phyloP scores from a whole-genome alignment of 2,888 invertebrate species.

The Eurytoma californica region DNA sequence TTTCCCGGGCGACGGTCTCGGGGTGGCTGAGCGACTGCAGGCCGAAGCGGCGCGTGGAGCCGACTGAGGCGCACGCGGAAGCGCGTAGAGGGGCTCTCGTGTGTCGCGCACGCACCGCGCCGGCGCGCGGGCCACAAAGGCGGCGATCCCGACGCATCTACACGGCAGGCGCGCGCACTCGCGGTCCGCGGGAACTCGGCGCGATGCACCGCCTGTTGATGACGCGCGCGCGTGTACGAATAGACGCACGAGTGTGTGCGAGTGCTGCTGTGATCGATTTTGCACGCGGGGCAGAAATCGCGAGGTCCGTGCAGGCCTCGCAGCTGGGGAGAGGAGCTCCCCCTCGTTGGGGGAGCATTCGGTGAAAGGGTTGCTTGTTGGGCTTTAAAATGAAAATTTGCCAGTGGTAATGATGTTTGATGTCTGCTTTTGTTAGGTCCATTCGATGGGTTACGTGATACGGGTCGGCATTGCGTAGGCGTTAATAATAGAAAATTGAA shows the following conservation, averaged over 20 bases:
- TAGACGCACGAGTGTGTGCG: too few species aligned
- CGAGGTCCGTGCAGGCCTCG: too few species aligned
- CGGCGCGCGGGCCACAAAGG: neutral
- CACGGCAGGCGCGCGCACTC: conserved; percentile 4
- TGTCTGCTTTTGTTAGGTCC: too few species aligned
- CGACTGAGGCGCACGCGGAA: conserved; percentile 28
- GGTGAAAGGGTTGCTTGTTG: too few species aligned
- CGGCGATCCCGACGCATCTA: conserved; percentile 10
- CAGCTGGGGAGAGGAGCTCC: too few species aligned
- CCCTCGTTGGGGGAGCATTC: too few species aligned
- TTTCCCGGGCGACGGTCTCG: neutral
- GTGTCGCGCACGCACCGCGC: conserved; percentile 9
- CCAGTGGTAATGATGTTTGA: too few species aligned
- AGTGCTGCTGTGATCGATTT: neutral
- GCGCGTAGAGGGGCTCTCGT: conserved; percentile 30
- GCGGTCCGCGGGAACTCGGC: neutral
- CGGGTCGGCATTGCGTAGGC: too few species aligned
- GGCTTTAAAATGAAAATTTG: too few species aligned
- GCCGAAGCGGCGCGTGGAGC: conserved; percentile 30
- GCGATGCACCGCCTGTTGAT: conserved; percentile 32
- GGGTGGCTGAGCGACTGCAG: neutral
- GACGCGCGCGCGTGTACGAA: neutral
- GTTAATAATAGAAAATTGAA: too few species aligned
- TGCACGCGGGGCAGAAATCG: neutral
- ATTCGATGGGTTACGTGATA: too few species aligned